Evolutionary conservation across 2,888 invertebrate species (phyloP).

Genomic region (Nomada ruficornis): DNA sequence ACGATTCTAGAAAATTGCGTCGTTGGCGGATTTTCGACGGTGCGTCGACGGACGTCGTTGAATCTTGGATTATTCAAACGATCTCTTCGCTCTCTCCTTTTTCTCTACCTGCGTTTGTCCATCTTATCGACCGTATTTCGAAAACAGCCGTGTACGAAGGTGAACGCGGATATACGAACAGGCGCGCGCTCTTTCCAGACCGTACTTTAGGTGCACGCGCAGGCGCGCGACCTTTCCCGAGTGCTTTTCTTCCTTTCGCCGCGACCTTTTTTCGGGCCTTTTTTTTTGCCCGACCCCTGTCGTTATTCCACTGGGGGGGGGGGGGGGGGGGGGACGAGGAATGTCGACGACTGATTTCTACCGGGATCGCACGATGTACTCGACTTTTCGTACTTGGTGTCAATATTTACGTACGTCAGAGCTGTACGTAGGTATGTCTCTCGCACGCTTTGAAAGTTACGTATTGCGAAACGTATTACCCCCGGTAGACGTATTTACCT

Average conservation of each 20-base stretch:
- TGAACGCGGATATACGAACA: slow-evolving; percentile 50
- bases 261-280: neutral
- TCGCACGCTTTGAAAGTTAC: neutral
- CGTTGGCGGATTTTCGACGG: neutral
- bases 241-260: slow-evolving; percentile 50
- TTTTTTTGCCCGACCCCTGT: neutral
- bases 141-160: slow-evolving; percentile 36
- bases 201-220: slow-evolving; percentile 32
- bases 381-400: slow-evolving; percentile 4
- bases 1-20: slow-evolving; percentile 47
- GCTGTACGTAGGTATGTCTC: neutral
- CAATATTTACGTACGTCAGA: slow-evolving; percentile 28
- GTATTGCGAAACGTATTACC: slow-evolving; percentile 6
- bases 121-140: slow-evolving; percentile 34
- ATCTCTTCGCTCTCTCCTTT: neutral
- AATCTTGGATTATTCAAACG: neutral
- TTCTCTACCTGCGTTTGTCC: neutral
- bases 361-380: neutral
- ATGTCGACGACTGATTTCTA: neutral
- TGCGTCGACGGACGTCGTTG: neutral
- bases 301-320: neutral
- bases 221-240: slow-evolving; percentile 60
- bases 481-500: neutral
- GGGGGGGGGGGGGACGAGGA: neutral
- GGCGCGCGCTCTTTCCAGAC: slow-evolving; percentile 66